phyloP scores from a whole-genome alignment of 1,140 invertebrate species.

The Spodoptera frugiperda region DNA sequence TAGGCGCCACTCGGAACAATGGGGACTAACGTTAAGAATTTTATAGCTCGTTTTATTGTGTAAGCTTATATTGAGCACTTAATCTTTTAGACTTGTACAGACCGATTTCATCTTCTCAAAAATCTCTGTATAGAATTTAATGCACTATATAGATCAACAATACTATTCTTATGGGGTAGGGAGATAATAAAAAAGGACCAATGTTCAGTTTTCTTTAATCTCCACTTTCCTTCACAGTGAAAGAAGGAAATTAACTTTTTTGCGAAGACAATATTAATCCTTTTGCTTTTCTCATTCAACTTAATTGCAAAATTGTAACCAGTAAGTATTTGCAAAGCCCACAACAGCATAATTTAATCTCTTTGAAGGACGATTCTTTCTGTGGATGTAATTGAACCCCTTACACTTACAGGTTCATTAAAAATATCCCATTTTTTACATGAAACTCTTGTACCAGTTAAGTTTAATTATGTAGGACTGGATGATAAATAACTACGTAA shows the following conservation, averaged over 20 bases:
- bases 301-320: conserved; percentile 42
- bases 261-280: conserved; percentile 17
- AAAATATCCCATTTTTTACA: conserved; percentile 28
- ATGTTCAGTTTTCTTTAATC: not conserved
- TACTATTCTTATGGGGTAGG: not conserved
- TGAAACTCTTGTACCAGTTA: conserved; percentile 18
- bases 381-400: conserved; percentile 36
- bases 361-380: conserved; percentile 37
- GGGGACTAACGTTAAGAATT: conserved; percentile 5
- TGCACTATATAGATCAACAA: no score
- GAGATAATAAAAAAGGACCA: not conserved
- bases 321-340: conserved; percentile 28
- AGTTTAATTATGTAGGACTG: conserved; percentile 44
- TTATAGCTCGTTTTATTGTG: conserved; percentile 31
- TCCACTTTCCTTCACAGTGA: not conserved
- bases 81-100: conserved; percentile 5
- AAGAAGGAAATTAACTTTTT: conserved; percentile 26
- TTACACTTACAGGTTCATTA: conserved; percentile 22
- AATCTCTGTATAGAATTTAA: not conserved
- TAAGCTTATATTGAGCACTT: conserved; percentile 30
- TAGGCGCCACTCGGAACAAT: conserved; percentile 33
- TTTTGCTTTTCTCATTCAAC: conserved; percentile 39
- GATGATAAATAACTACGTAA: conserved; percentile 48
- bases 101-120: conserved; percentile 1
- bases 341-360: conserved; percentile 45